Evolutionary conservation across 2,888 invertebrate species (phyloP).

Genomic region (Cheilosia vernalis): DNA sequence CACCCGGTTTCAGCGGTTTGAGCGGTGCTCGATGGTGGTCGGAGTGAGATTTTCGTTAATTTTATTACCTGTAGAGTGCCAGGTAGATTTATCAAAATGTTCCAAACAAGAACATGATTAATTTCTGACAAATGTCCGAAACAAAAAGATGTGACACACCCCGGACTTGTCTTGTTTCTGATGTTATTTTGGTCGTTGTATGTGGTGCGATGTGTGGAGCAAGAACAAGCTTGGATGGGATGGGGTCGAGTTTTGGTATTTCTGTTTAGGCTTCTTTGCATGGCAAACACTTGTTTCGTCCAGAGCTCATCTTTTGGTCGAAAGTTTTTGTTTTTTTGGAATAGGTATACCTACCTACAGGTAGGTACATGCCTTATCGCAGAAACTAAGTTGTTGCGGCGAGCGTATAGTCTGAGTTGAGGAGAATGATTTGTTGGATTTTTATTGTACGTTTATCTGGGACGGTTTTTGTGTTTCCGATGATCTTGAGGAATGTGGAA

Average conservation of each 20-base stretch:
- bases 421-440: slow-evolving; percentile 48
- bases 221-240: slow-evolving; percentile 15
- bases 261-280: slow-evolving; percentile 2
- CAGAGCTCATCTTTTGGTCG: slow-evolving; percentile 36
- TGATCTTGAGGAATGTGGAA: slow-evolving; percentile 13
- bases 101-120: slow-evolving; percentile 82
- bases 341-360: background rate
- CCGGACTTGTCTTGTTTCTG: slow-evolving; percentile 70
- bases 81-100: slow-evolving; percentile 76
- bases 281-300: slow-evolving; percentile 53
- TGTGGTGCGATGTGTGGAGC: slow-evolving; percentile 48
- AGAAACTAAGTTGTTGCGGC: slow-evolving; percentile 32
- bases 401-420: background rate
- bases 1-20: slow-evolving; percentile 27
- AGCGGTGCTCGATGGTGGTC: slow-evolving; percentile 63
- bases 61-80: slow-evolving; percentile 76
- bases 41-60: slow-evolving; percentile 75
- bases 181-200: slow-evolving; percentile 34
- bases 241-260: slow-evolving; percentile 12
- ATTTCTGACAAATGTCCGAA: slow-evolving; percentile 83
- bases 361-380: slow-evolving; percentile 10
- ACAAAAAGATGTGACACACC: slow-evolving; percentile 82
- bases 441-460: slow-evolving; percentile 19
- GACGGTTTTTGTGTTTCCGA: background rate
- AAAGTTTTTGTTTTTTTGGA: slow-evolving; percentile 14